A percentile compares a stretch with the other conserved stretches of the same genome.
Evolutionary conservation across 2,797 vertebrate genomes (phyloP).

Genomic region (Adelosebastes latens): DNA sequence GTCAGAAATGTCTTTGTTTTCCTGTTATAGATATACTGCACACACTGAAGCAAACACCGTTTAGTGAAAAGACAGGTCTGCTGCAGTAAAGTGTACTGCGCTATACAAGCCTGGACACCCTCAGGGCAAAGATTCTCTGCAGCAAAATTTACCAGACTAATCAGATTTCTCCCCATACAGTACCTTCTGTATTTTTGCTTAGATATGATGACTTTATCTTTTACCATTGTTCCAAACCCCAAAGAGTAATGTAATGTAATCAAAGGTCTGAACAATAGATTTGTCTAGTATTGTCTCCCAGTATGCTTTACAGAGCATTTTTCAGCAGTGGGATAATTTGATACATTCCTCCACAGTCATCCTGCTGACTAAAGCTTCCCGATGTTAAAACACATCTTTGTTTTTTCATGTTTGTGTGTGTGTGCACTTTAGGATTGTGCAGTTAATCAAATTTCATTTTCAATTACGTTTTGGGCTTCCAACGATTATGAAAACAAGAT

Average conservation of each 20-base stretch:
- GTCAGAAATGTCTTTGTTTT: conserved; percentile 29
- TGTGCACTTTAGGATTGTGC: not conserved
- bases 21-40: not conserved
- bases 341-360: conserved; percentile 12
- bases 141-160: conserved; percentile 59
- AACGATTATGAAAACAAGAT: no score
- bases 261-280: not conserved
- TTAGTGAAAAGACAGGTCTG: conserved; percentile 12
- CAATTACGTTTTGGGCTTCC: no score
- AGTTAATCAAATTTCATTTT: no score
- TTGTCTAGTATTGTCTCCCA: not conserved
- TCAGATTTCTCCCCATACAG: conserved; percentile 37
- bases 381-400: not conserved
- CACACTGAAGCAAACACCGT: conserved; percentile 21
- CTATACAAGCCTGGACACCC: conserved; percentile 29
- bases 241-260: conserved; percentile 17
- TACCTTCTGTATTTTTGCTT: conserved; percentile 24
- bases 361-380: conserved; percentile 20
- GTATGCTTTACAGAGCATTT: not conserved
- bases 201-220: conserved; percentile 40
- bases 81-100: conserved; percentile 57
- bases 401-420: not conserved
- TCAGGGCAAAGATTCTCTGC: conserved; percentile 56
- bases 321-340: conserved; percentile 11
- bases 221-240: conserved; percentile 7